Evolutionary conservation across 2,797 vertebrate genomes (phyloP).

Genomic region (Acrocephalus scirpaceus): DNA sequence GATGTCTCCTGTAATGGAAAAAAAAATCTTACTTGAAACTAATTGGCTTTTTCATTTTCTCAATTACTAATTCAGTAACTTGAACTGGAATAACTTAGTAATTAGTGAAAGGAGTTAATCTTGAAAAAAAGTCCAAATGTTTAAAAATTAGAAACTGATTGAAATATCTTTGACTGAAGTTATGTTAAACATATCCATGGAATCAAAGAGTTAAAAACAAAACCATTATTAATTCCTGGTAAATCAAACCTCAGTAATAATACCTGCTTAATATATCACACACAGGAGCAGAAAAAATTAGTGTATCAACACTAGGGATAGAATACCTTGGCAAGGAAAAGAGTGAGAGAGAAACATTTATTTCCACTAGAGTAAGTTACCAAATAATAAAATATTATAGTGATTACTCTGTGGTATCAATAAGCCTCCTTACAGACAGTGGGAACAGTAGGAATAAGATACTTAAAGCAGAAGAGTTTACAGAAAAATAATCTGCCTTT

Average conservation of each 20-base stretch:
- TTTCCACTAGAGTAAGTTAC: background rate
- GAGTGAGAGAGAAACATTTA: background rate
- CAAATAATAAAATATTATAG: background rate
- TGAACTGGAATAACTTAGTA: background rate
- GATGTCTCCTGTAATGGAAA: background rate
- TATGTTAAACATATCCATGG: background rate
- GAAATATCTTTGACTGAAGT: background rate
- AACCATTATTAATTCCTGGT: background rate
- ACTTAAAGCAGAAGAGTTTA: background rate
- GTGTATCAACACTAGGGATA: background rate
- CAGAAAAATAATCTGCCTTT: background rate
- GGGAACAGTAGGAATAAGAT: background rate
- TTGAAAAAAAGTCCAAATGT: background rate
- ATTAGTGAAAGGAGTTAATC: background rate
- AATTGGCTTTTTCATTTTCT: background rate
- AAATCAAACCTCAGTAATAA: slow-evolving; percentile 35
- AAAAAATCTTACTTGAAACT: background rate
- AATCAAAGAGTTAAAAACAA: slow-evolving; percentile 32
- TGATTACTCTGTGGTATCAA: background rate
- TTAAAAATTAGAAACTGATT: background rate
- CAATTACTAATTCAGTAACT: background rate
- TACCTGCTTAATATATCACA: background rate
- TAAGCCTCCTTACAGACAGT: background rate
- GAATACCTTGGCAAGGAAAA: background rate
- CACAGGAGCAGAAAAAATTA: background rate